Base-by-base conservation (phyloP, 2,797 vertebrate species). In the Threskiornis aethiopicus region DNA sequence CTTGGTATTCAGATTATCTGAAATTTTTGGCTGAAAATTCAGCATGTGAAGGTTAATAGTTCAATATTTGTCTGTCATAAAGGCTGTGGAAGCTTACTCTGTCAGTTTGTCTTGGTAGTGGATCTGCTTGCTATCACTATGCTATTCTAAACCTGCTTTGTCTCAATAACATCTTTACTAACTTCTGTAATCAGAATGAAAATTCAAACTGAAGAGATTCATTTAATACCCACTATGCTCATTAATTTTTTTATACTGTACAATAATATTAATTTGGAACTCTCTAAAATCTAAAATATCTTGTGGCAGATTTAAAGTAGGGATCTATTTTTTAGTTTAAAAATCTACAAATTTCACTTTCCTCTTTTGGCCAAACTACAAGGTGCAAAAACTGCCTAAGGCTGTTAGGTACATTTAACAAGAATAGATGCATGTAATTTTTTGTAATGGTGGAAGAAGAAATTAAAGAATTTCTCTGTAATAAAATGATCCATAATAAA, bases 251-350 rank as follows among this genome's bases (percentile, higher is more conserved):
- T 96, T 78, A 61, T 94, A 64, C 86, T 67, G 51, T 80, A 72
- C 47, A 93, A 55, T 17, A 58, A 46, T 89, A 85, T 94, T 97
- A 5, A 87, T 91, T 91, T 95, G 80, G 52, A 95, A 86, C 42
- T 89, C 83, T 94, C 67, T 97, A 67, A 92, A 81, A 89, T 96
- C 77, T 97, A 81, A 88, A 95, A 91, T 95, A 94, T 96, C 59
- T 90, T 93, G 83, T 96, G 96, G 84, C 52, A 59, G 84, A 67
- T 69, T 35, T 79, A 64, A 95, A 94, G 83, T 89, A 96, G 87
- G 83, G 72, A 69, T 79, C 55, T 73, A 29, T 91, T 93, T 96
- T 76, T 93, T 70, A 73, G 22, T 69, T 90, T 70, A 55, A 95
- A 75, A 90, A 92, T 90, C 71, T 83, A 66, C 31, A 95, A 52